Conservation (phyloP, 2,797 vertebrate genomes). For the Pyrocephalus nanus region DNA sequence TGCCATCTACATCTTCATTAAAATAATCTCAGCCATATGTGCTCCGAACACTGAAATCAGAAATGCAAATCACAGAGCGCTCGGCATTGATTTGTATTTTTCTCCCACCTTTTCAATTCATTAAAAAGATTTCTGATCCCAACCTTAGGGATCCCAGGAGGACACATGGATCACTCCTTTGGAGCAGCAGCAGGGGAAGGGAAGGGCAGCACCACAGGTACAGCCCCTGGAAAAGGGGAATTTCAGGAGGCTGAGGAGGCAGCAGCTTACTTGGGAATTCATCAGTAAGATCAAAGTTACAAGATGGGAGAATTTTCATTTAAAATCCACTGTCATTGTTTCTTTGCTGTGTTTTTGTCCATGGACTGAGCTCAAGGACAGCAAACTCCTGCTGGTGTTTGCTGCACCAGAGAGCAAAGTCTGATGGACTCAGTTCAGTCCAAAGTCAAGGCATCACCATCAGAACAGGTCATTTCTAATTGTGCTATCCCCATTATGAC, state of each 20-base stretch:
- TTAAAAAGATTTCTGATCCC: background rate
- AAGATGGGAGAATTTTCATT: background rate
- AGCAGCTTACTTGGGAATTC: background rate
- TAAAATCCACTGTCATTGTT: background rate
- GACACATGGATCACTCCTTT: background rate
- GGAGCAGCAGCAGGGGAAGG: background rate
- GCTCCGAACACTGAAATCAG: background rate
- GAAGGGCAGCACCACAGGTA: background rate
- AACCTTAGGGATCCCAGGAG: background rate
- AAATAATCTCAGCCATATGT: background rate
- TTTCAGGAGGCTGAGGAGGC: background rate
- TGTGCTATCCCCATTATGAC: accelerated
- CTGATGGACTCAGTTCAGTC: background rate
- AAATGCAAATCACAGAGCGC: background rate
- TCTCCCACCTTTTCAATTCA: background rate
- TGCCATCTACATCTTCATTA: background rate
- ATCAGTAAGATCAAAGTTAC: background rate
- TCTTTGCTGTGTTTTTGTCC: background rate
- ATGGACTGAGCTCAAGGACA: background rate
- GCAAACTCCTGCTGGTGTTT: background rate
- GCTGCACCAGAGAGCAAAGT: background rate
- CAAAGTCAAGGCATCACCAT: background rate
- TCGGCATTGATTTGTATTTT: background rate
- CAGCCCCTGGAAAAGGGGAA: background rate
- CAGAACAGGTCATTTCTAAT: background rate